Evolutionary conservation across 2,797 vertebrate genomes (phyloP), one percentile per base, ranked within the genome.

Genomic region (Sebastes trivittatus): DNA sequence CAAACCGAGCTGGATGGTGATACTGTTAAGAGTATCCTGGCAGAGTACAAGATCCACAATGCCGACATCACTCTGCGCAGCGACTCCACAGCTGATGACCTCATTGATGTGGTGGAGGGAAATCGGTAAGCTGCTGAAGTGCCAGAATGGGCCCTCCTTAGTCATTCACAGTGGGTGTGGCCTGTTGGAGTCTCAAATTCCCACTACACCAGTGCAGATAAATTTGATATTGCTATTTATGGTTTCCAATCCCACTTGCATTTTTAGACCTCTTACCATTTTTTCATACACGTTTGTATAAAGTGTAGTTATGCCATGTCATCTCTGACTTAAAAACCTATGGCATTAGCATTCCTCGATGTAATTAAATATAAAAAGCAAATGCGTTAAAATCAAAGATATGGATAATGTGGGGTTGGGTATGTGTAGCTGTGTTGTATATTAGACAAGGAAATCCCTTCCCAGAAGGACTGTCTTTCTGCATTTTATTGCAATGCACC

Each of bases 21-120:
- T 20, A 98, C 98, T 0, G 98, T 99, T 86, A 99, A 99, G 94
- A 98, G 95, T 89, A 99, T 99, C 91, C 88, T 99, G 71, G 96
- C 98, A 0, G 98, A 99, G 87, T 99, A 99, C 77, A 99, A 99
- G 94, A 99, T 99, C 87, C 98, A 98, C 95, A 99, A 99, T 0
- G 98, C 98, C 0, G 98, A 99, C 25, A 96, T 99, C 92, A 99
- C 98, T 0, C 94, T 99, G 93, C 97, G 98, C 79, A 96, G 98
- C 1, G 98, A 99, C 8, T 93, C 95, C 85, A 99, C 98, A 1
- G 98, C 98, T 1, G 98, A 99, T 56, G 98, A 99, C 94, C 97
- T 99, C 65, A 99, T 99, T 29, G 98, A 99, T 0, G 97, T 99
- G n/a, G 98, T 99, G 77, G 98, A 99, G 92, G 98, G 98, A 76